Conservation (phyloP, 2,113 vertebrate species). For the Oncorhynchus gorbuscha region DNA sequence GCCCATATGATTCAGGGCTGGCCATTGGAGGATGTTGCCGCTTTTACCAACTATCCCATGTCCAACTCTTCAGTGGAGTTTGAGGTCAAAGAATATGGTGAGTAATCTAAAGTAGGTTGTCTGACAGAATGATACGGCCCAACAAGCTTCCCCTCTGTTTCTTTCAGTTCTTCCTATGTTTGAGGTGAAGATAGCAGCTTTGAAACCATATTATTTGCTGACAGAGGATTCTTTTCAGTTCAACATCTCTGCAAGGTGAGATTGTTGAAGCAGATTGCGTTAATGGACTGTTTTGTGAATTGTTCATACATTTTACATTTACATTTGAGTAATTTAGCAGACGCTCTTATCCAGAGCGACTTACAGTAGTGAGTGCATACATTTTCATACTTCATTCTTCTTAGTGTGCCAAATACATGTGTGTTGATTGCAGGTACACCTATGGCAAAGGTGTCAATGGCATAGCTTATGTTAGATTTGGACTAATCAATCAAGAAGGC, state of each 20-base stretch:
- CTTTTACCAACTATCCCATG: conserved; percentile 54
- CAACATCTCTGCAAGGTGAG: conserved; percentile 65
- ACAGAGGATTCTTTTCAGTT: conserved; percentile 56
- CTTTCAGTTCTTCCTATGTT: conserved; percentile 69
- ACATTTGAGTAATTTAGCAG: neutral
- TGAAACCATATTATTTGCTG: conserved; percentile 60
- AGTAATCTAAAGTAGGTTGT: conserved; percentile 17
- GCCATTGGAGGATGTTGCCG: conserved; percentile 70
- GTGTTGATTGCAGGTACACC: conserved; percentile 59
- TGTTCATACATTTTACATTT: too few relatives aligned
- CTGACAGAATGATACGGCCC: neutral
- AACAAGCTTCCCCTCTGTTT: conserved; percentile 6
- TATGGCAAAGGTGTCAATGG: conserved; percentile 71
- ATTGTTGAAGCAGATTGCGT: neutral
- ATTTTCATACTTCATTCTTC: too few relatives aligned
- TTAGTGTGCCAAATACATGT: neutral
- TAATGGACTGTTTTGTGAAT: too few relatives aligned
- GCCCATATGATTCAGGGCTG: conserved; percentile 54
- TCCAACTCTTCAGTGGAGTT: conserved; percentile 64
- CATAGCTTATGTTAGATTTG: conserved; percentile 67
- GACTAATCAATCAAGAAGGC: conserved; percentile 53
- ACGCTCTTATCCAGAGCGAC: conserved; percentile 10
- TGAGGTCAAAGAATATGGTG: conserved; percentile 73
- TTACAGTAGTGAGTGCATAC: too few relatives aligned
- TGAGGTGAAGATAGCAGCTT: conserved; percentile 67